A percentile compares a stretch with the other conserved stretches of the same genome.
Conservation (phyloP, 2,888 invertebrate genomes). For the Philaethria dido region DNA sequence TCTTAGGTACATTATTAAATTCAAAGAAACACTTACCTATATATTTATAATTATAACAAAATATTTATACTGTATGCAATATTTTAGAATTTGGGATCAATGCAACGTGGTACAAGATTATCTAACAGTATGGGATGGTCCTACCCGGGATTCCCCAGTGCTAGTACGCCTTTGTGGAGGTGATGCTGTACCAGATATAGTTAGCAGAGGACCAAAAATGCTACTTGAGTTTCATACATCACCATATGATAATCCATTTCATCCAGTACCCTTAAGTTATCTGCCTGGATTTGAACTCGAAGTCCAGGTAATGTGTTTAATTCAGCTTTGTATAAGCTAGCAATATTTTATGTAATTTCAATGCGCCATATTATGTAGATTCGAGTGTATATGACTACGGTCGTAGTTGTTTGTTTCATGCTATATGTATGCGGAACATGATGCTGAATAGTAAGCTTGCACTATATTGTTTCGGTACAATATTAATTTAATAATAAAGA, state of each 20-base stretch:
- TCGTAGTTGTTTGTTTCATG: not conserved
- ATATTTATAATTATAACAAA: not conserved
- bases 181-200: conserved; percentile 91
- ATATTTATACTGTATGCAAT: not conserved
- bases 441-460: not conserved
- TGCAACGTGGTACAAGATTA: conserved; percentile 93
- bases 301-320: conserved; percentile 85
- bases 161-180: conserved; percentile 92
- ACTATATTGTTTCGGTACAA: not conserved
- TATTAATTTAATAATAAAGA: not conserved
- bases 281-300: conserved; percentile 92
- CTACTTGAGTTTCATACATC: conserved; percentile 92
- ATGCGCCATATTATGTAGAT: too few relatives aligned
- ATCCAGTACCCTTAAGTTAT: conserved; percentile 90
- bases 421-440: conserved; percentile 3
- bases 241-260: conserved; percentile 91
- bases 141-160: conserved; percentile 87
- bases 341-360: too few relatives aligned
- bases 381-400: not conserved
- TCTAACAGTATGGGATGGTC: conserved; percentile 91
- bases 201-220: conserved; percentile 90
- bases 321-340: not conserved
- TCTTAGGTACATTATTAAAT: too few relatives aligned
- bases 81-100: conserved; percentile 89
- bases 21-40: not conserved